Conservation (phyloP, 2,888 invertebrate genomes). For the Drosophila limbata region DNA sequence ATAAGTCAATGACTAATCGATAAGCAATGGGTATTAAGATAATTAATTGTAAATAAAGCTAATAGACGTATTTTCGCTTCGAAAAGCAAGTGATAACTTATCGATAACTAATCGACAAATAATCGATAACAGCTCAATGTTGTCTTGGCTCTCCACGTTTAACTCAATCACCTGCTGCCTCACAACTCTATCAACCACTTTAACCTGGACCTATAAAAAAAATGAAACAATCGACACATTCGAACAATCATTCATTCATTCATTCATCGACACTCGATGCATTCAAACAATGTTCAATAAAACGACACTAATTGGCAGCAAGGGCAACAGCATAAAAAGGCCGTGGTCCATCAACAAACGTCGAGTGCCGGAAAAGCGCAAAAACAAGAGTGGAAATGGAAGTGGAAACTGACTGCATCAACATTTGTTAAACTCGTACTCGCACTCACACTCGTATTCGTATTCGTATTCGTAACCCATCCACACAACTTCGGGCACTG, state of each 20-base stretch:
- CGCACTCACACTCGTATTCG: not conserved
- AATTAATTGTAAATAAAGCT: not conserved
- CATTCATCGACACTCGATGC: conserved; percentile 37
- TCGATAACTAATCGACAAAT: not conserved
- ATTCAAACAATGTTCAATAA: conserved; percentile 73
- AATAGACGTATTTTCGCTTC: not conserved
- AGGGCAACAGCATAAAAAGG: conserved; percentile 71
- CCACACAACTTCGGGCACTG: conserved; percentile 27
- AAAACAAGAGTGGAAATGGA: conserved; percentile 47
- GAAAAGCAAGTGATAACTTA: not conserved
- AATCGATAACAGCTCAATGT: not conserved
- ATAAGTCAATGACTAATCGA: conserved; percentile 6
- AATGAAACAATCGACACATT: conserved; percentile 10
- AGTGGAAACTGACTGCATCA: conserved; percentile 58
- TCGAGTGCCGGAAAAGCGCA: conserved; percentile 71
- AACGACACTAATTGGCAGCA: conserved; percentile 75
- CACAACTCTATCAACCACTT: not conserved
- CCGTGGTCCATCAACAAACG: conserved; percentile 44
- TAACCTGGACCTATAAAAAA: not conserved
- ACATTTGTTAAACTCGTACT: conserved; percentile 29
- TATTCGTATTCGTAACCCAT: conserved; percentile 13
- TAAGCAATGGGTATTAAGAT: not conserved
- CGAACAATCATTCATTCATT: conserved; percentile 26
- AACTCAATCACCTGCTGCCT: not conserved
- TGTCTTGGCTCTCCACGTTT: not conserved